Percentiles rank a stretch among this genome's conserved stretches.
Conservation (phyloP, 1,140 invertebrate genomes). For the Meloidogyne exigua region DNA sequence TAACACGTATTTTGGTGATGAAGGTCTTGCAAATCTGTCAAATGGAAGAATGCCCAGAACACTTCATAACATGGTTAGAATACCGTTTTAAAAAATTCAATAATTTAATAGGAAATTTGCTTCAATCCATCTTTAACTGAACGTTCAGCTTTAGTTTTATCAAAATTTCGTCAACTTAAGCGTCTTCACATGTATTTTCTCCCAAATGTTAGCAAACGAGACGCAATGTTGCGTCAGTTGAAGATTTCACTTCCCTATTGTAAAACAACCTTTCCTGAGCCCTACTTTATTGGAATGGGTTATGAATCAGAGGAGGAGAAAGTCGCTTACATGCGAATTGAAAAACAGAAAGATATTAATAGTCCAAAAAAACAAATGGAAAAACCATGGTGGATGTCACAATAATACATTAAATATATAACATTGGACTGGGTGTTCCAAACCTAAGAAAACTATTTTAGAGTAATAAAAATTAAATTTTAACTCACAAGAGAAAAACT, state of each 20-base stretch:
- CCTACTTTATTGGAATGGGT: conserved; percentile 16
- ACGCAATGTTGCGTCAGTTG: conserved; percentile 21
- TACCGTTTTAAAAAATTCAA: neutral
- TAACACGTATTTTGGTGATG: conserved; percentile 60
- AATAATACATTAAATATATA: neutral
- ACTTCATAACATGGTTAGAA: conserved; percentile 48
- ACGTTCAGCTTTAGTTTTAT: conserved; percentile 41
- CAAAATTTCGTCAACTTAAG: conserved; percentile 34
- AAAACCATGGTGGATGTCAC: neutral
- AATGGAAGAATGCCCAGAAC: conserved; percentile 45
- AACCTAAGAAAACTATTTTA: too few species aligned
- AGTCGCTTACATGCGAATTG: neutral
- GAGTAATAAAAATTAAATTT: too few species aligned
- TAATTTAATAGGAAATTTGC: conserved; percentile 50
- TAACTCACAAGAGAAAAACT: too few species aligned
- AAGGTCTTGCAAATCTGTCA: conserved; percentile 43
- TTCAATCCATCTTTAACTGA: conserved; percentile 53
- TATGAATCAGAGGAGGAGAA: conserved; percentile 24
- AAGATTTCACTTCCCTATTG: conserved; percentile 19
- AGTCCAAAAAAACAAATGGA: neutral
- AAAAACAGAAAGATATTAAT: conserved; percentile 12
- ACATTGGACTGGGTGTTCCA: too few species aligned
- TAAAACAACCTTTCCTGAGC: conserved; percentile 26
- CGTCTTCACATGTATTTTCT: conserved; percentile 35
- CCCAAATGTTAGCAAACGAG: conserved; percentile 18